These are phyloP conservation scores for Drosophila carrolli DNA, from an alignment of 1,140 invertebrate genomes.

Conservation along the genomic window DNA sequence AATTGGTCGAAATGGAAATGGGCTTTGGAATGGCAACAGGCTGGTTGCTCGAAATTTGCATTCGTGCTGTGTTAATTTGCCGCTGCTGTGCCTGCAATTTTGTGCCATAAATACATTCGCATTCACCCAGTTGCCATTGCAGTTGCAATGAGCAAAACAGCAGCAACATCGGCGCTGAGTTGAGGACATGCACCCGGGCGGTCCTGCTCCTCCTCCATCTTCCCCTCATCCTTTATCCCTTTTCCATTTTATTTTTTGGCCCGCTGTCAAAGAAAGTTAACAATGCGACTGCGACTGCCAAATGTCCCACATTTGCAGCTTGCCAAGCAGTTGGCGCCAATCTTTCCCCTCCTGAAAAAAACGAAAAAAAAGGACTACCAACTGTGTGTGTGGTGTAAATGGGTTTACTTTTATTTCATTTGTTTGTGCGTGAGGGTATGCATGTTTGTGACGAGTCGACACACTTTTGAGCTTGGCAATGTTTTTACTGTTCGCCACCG, in stretches of 20 bases:
- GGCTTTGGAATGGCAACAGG: slow-evolving; percentile 59
- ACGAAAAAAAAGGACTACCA: background rate
- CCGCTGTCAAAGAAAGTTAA: slow-evolving; percentile 80
- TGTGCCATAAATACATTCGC: slow-evolving; percentile 71
- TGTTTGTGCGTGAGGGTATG: slow-evolving; percentile 55
- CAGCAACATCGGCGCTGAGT: slow-evolving; percentile 30
- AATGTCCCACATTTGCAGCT: slow-evolving; percentile 76
- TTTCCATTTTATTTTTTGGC: slow-evolving; percentile 49
- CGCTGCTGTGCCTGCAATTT: slow-evolving; percentile 78
- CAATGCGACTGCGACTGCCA: slow-evolving; percentile 75
- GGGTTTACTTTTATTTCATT: slow-evolving; percentile 83
- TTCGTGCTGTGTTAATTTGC: slow-evolving; percentile 77
- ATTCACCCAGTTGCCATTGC: slow-evolving; percentile 12
- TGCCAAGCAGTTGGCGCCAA: slow-evolving; percentile 69
- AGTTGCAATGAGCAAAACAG: slow-evolving; percentile 18
- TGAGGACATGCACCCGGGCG: slow-evolving; percentile 56
- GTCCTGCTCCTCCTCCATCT: slow-evolving; percentile 15
- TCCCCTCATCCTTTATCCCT: background rate
- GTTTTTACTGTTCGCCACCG: slow-evolving; percentile 56
- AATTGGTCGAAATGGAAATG: slow-evolving; percentile 51
- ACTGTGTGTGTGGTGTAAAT: slow-evolving; percentile 71
- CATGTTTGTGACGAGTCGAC: slow-evolving; percentile 69
- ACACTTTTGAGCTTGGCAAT: slow-evolving; percentile 74
- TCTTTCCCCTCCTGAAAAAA: slow-evolving; percentile 7
- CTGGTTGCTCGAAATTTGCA: slow-evolving; percentile 46